A percentile compares a stretch with the other conserved stretches of the same genome.
These are phyloP conservation scores for Athene noctua DNA, from an alignment of 2,113 vertebrate genomes.

Conservation along the genomic window DNA sequence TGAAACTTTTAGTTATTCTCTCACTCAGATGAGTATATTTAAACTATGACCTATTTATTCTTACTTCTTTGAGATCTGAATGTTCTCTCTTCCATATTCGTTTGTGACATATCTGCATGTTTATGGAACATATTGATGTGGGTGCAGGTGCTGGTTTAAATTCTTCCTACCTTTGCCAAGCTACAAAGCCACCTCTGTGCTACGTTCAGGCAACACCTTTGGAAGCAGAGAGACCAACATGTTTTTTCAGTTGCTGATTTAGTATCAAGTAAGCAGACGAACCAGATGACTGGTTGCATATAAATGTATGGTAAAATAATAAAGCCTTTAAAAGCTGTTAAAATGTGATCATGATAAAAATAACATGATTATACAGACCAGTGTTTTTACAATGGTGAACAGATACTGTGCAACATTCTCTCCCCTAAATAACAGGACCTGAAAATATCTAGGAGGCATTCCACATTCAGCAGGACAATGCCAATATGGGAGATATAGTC, in stretches of 20 bases:
- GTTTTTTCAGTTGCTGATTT: slow-evolving; percentile 4
- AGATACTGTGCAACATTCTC: not conserved
- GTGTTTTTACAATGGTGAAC: not conserved
- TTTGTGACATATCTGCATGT: not conserved
- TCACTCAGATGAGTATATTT: not conserved
- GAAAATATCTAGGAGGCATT: not conserved
- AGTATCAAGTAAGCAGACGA: not conserved
- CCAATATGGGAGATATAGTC: not conserved
- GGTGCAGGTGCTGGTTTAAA: not conserved
- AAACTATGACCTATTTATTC: not conserved
- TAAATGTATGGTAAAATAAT: not conserved
- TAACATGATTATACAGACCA: not conserved
- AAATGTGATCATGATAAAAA: not conserved
- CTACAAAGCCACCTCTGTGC: not conserved
- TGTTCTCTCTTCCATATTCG: not conserved
- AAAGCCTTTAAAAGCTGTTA: not conserved
- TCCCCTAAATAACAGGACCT: not conserved
- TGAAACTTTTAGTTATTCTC: not conserved
- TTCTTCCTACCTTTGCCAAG: not conserved
- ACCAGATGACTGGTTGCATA: not conserved
- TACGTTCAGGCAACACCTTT: not conserved
- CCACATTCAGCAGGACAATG: not conserved
- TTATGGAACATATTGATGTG: not conserved
- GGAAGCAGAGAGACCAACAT: not conserved
- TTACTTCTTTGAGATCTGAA: not conserved